Evolutionary conservation across 2,113 vertebrate species (phyloP).

Genomic region (Pygoscelis antarcticus): DNA sequence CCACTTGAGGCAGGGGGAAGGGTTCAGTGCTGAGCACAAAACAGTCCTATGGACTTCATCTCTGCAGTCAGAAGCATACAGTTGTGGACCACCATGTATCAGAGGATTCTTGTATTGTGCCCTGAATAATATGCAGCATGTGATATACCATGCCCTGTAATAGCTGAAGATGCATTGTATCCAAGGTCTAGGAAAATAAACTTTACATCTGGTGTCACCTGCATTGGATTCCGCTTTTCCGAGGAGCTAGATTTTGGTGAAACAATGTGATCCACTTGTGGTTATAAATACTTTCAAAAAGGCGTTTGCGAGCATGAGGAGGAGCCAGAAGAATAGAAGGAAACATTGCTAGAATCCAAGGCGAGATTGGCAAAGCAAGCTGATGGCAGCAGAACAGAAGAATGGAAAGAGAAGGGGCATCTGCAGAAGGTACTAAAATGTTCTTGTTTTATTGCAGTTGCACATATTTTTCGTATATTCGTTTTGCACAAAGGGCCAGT

Average conservation of each 20-base stretch:
- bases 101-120: not conserved
- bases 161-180: constrained; percentile 10
- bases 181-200: constrained; percentile 8
- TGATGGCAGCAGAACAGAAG: constrained; percentile 35
- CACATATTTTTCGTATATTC: not conserved
- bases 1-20: not conserved
- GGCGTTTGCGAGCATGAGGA: constrained; percentile 4
- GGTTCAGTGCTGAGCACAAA: not conserved
- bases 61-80: not conserved
- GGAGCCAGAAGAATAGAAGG: constrained; percentile 36
- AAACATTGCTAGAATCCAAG: not conserved
- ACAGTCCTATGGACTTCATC: not conserved
- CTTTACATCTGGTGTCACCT: not conserved
- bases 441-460: not conserved
- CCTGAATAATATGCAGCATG: not conserved
- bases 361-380: not conserved
- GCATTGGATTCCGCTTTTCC: not conserved
- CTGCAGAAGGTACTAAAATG: constrained; percentile 35
- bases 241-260: constrained; percentile 39
- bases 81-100: fast-evolving
- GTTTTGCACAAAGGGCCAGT: not conserved
- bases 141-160: not conserved
- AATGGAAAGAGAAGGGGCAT: not conserved
- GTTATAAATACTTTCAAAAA: constrained; percentile 51
- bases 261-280: not conserved